Evolutionary conservation across 2,888 invertebrate genomes (phyloP), one percentile per base, ranked within the genome.

Genomic region (Lasioglossum pauxillum): DNA sequence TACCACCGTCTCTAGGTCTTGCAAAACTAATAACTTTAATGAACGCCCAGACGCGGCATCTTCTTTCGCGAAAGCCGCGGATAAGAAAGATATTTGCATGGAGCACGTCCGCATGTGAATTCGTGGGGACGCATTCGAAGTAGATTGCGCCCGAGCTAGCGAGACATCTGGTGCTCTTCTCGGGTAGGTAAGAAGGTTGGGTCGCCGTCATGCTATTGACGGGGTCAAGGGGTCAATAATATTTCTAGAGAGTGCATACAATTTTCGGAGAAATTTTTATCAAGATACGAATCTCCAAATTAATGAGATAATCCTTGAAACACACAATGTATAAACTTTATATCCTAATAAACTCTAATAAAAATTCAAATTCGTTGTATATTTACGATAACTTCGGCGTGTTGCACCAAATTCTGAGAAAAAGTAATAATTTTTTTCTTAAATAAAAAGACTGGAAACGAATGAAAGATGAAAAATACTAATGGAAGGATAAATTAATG

Each of bases 21-120:
- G 81, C 86, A 86, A 90, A 90, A 90, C 90, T 90, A 90, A 90
- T 90, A 91, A 91, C 87, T 88, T 90, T 90, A 90, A 90, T 91
- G 91, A 90, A 91, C 89, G 82, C 83, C 41, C 27, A 19, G n/a
- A 67, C 72, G 82, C 78, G 78, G 78, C 81, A 75, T 90, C 88
- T 84, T 89, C 89, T 89, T 90, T 90, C 84, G 78, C 80, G 80
- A 78, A 80, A 75, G 74, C 78, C 38, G 72, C 71, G 75, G 84
- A 82, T 84, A 89, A 91, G 90, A 87, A 89, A 90, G 90, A 83
- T 85, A 91, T 91, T 91, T 91, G 91, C 91, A 91, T 89, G 91
- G 87, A 72, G 89, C 91, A 91, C 91, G 90, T 91, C 81, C 89
- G 90, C 91, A 82, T 87, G 90, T 88, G 90, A 90, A 90, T 88